Evolutionary conservation across 2,888 invertebrate genomes (phyloP).

Genomic region (Yponomeuta sedellus): DNA sequence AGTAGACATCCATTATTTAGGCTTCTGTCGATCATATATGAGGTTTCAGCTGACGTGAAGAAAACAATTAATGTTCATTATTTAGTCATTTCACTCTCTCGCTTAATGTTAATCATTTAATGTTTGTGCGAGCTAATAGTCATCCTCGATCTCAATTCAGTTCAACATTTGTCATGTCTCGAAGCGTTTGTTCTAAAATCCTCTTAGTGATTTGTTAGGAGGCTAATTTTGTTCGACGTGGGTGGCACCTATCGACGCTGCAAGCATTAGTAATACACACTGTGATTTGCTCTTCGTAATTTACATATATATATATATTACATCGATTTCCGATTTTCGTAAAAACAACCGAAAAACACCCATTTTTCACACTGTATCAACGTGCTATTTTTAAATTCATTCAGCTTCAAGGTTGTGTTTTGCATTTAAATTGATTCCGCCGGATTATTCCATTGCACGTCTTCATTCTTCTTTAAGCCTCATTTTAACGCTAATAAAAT

Average conservation of each 20-base stretch:
- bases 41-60: too few relatives aligned
- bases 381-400: background rate
- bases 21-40: too few relatives aligned
- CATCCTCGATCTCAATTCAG: background rate
- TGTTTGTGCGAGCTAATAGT: too few relatives aligned
- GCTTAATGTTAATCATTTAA: too few relatives aligned
- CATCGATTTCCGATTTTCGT: background rate
- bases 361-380: background rate
- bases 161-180: slow-evolving; percentile 21
- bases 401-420: background rate
- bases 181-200: slow-evolving; percentile 12
- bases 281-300: background rate
- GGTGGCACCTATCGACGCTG: slow-evolving; percentile 33
- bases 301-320: background rate
- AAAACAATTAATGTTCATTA: too few relatives aligned
- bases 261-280: background rate
- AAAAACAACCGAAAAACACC: background rate
- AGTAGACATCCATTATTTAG: too few relatives aligned
- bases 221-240: slow-evolving; percentile 49
- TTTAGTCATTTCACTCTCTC: too few relatives aligned
- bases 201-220: slow-evolving; percentile 38
- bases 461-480: background rate
- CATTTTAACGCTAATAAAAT: background rate
- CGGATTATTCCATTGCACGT: slow-evolving; percentile 4
- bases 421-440: background rate